phyloP scores from a whole-genome alignment of 2,113 vertebrate genomes.

The Emydura subglobosa region DNA sequence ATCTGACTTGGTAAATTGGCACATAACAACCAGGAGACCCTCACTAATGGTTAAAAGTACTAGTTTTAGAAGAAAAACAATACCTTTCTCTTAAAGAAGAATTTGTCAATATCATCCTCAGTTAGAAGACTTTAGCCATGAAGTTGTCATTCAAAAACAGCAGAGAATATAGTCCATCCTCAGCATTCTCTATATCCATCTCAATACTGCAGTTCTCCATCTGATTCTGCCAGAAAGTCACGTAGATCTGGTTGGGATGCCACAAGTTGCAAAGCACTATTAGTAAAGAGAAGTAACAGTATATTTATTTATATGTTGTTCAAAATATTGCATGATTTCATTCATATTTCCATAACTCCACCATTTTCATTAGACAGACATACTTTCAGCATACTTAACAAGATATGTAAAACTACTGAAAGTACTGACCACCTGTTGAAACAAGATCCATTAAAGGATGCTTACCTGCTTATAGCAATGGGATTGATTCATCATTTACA shows the following conservation, averaged over 20 bases:
- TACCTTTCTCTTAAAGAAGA: background rate
- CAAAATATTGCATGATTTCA: too few relatives aligned
- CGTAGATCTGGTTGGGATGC: background rate
- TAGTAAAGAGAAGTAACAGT: background rate
- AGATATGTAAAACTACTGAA: background rate
- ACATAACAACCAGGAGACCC: background rate
- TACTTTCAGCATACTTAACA: background rate
- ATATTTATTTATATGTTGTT: background rate
- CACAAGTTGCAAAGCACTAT: constrained; percentile 6
- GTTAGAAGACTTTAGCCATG: constrained; percentile 8
- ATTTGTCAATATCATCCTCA: constrained; percentile 8
- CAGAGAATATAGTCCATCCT: background rate
- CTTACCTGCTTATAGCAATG: background rate
- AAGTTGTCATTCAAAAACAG: background rate
- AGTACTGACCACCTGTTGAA: background rate
- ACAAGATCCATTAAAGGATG: background rate
- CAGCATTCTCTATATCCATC: background rate
- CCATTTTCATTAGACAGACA: background rate
- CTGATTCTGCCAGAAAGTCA: background rate
- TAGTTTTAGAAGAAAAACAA: background rate
- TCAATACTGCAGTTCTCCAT: background rate
- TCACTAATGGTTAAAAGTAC: background rate
- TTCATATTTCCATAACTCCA: background rate
- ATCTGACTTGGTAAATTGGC: too few relatives aligned
- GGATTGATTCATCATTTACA: background rate